Conservation (phyloP, 2,797 vertebrate genomes). For the Mareca strepera region DNA sequence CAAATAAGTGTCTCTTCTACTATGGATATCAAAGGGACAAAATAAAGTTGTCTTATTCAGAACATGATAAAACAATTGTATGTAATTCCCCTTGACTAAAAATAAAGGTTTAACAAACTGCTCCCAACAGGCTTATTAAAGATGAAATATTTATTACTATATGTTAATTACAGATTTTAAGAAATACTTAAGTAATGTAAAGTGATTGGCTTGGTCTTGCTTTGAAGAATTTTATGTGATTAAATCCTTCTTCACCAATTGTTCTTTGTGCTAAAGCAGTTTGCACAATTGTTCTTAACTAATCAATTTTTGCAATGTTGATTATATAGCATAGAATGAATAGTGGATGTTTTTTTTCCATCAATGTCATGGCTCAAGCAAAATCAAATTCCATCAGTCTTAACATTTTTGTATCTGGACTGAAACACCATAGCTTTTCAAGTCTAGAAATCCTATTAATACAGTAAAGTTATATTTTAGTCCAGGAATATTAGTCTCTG, state of each 20-base stretch:
- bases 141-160: conserved; percentile 61
- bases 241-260: background rate
- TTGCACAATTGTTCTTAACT: background rate
- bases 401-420: background rate
- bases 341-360: background rate
- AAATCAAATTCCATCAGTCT: background rate
- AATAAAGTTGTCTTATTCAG: background rate
- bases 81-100: background rate
- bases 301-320: background rate
- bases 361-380: background rate
- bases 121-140: conserved; percentile 51
- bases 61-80: background rate
- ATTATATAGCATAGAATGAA: background rate
- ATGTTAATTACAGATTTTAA: conserved; percentile 51
- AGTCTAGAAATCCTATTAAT: background rate
- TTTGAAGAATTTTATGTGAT: conserved; percentile 7
- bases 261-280: background rate
- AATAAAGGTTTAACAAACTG: conserved; percentile 52
- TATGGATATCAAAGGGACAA: background rate
- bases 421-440: background rate
- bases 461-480: background rate
- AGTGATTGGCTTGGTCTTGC: background rate
- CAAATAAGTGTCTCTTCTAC: background rate
- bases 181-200: conserved; percentile 37
- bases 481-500: background rate